Percentiles rank a stretch among this genome's conserved stretches.
These are phyloP conservation scores for Sphaeramia orbicularis DNA, from an alignment of 2,797 vertebrate species.

Conservation along the genomic window DNA sequence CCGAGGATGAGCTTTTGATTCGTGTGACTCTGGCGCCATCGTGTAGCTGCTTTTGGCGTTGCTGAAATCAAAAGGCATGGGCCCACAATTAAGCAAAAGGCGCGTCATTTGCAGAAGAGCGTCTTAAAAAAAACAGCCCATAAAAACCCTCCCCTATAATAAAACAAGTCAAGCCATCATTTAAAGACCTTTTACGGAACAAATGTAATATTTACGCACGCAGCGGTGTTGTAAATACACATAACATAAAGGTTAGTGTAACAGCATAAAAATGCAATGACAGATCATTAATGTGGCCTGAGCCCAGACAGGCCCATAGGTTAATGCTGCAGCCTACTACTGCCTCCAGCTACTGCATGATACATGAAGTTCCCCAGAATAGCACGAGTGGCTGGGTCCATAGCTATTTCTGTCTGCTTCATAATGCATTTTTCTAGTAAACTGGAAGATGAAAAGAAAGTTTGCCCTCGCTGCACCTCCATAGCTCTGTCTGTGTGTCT, in stretches of 20 bases:
- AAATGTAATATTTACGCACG: too few species aligned
- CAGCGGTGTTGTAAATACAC: too few species aligned
- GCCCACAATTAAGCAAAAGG: neutral
- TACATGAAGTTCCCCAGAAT: constrained; percentile 62
- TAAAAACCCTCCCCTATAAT: too few species aligned
- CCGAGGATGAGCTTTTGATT: constrained; percentile 12
- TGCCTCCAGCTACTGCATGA: constrained; percentile 54
- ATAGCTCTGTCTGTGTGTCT: neutral
- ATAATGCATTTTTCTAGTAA: constrained; percentile 69
- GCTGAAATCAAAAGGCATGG: constrained; percentile 17
- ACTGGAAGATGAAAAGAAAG: constrained; percentile 22
- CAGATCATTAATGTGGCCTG: constrained; percentile 12
- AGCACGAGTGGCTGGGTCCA: constrained; percentile 42
- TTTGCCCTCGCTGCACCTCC: constrained; percentile 13
- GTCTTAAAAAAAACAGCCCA: too few species aligned
- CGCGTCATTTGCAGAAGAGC: neutral
- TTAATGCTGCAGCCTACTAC: constrained; percentile 24
- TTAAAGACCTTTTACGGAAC: too few species aligned
- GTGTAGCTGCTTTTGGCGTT: constrained; percentile 70
- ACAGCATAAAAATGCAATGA: neutral
- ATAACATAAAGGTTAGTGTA: too few species aligned
- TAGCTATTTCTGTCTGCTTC: constrained; percentile 54
- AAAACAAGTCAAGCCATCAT: too few species aligned
- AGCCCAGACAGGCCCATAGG: neutral
- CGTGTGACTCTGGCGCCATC: constrained; percentile 81